Evolutionary conservation across 2,888 invertebrate genomes (phyloP).

Genomic region (Yponomeuta sedellus): DNA sequence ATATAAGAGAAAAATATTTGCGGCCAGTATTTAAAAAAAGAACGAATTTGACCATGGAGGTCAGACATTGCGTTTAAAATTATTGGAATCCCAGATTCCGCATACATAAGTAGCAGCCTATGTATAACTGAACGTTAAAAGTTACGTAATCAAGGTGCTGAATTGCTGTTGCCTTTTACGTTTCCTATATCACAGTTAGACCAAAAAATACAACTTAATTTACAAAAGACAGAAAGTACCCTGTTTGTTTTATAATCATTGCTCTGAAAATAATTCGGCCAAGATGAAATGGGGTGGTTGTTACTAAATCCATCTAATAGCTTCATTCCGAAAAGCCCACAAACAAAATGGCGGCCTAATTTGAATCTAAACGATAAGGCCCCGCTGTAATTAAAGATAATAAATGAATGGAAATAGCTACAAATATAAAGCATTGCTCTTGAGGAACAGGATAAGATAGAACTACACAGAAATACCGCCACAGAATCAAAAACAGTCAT

Average conservation of each 20-base stretch:
- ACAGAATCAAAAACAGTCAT: background rate
- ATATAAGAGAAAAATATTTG: too few relatives aligned
- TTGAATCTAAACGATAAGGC: background rate
- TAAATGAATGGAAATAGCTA: background rate
- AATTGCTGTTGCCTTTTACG: too few relatives aligned
- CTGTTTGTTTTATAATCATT: background rate
- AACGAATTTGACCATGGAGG: too few relatives aligned
- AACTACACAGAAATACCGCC: background rate
- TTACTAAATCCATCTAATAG: background rate
- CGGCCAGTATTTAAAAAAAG: too few relatives aligned
- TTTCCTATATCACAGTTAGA: too few relatives aligned
- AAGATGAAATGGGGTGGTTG: background rate
- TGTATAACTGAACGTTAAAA: too few relatives aligned
- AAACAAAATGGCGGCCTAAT: constrained; percentile 1
- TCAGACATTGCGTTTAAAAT: too few relatives aligned
- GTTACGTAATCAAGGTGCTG: too few relatives aligned
- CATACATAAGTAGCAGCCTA: too few relatives aligned
- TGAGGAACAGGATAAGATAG: background rate
- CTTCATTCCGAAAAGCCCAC: background rate
- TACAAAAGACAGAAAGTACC: too few relatives aligned
- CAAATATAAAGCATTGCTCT: background rate
- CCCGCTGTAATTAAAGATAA: constrained; percentile 1
- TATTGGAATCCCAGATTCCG: too few relatives aligned
- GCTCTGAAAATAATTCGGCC: background rate
- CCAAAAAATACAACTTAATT: too few relatives aligned